phyloP scores from a whole-genome alignment of 1,140 invertebrate species.

The Belonocnema kinseyi region DNA sequence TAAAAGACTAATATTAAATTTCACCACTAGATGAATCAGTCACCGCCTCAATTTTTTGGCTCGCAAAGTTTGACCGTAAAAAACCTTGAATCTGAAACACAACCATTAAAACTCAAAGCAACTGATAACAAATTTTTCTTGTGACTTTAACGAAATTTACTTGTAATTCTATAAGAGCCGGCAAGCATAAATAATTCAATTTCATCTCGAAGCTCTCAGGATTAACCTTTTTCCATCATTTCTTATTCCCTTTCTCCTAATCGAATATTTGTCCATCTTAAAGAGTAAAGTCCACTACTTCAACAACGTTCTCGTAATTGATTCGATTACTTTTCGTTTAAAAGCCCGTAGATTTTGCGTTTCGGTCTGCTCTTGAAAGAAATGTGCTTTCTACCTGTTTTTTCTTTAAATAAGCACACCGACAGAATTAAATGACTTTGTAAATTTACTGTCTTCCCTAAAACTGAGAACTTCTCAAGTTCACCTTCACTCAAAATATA shows the following conservation, averaged over 20 bases:
- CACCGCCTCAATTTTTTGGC: background rate
- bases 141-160: background rate
- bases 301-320: conserved; percentile 11
- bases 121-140: conserved; percentile 1
- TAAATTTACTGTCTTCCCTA: background rate
- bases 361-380: conserved; percentile 9
- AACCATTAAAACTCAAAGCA: background rate
- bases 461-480: background rate
- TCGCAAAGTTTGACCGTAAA: background rate
- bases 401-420: background rate
- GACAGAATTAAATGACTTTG: background rate
- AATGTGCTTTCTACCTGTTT: background rate
- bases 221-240: background rate
- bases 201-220: background rate
- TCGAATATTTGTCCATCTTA: conserved; percentile 21
- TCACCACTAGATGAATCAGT: too few relatives aligned
- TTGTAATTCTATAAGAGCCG: conserved; percentile 7
- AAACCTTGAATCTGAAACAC: background rate
- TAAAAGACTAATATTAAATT: too few relatives aligned
- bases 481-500: background rate
- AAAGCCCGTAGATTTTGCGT: conserved; percentile 21
- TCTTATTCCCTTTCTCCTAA: background rate
- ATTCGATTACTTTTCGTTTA: conserved; percentile 14
- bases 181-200: conserved; percentile 14
- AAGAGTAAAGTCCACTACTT: conserved; percentile 1